A percentile compares a stretch with the other conserved stretches of the same genome.
Evolutionary conservation across 2,888 invertebrate species (phyloP).

Genomic region (Phorcus lineatus): DNA sequence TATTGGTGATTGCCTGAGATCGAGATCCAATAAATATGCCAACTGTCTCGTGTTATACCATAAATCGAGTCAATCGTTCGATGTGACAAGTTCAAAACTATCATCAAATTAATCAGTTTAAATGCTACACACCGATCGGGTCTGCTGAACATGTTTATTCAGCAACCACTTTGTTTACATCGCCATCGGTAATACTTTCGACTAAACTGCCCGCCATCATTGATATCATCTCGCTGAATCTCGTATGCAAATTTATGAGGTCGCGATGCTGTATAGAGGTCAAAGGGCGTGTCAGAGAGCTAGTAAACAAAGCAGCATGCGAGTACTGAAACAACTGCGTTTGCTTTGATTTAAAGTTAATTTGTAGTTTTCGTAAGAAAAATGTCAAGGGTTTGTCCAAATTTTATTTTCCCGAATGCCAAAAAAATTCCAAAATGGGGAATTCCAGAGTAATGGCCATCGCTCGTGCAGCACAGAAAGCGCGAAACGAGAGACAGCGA

Average conservation of each 20-base stretch:
- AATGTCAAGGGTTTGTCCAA: no score
- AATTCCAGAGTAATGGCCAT: neutral
- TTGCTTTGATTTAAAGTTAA: no score
- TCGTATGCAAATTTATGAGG: neutral
- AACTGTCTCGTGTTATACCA: neutral
- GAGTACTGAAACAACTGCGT: no score
- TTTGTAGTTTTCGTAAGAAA: no score
- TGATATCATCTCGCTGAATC: conserved; percentile 17
- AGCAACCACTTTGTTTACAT: neutral
- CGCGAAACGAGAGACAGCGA: conserved; percentile 8
- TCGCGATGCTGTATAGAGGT: neutral
- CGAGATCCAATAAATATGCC: no score
- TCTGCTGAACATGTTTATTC: neutral
- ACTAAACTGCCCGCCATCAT: conserved; percentile 26
- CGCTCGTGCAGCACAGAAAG: conserved; percentile 11
- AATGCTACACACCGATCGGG: conserved; percentile 14
- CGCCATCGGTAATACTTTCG: neutral
- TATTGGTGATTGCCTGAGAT: no score
- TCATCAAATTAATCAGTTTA: neutral
- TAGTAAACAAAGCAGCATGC: conserved; percentile 14
- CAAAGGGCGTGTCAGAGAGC: conserved; percentile 1
- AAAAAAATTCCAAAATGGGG: neutral
- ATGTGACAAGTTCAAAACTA: neutral
- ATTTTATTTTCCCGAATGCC: no score
- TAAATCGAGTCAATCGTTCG: conserved; percentile 35